Base-by-base conservation (phyloP, 2,797 vertebrate species). In the Enteromius viviparus region DNA sequence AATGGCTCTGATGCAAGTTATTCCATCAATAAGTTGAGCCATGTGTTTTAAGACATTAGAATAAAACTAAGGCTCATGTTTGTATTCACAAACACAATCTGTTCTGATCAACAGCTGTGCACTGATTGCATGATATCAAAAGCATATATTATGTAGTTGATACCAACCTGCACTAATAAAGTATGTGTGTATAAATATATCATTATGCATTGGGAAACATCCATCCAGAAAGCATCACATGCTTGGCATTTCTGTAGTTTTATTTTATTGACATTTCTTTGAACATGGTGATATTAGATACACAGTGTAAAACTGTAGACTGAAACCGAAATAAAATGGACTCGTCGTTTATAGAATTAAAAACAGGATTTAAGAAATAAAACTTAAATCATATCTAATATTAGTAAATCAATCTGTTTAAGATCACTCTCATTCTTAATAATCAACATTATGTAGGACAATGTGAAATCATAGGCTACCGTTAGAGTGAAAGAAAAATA, bases 211-310 rank as follows among this genome's bases (percentile, higher is more conserved):
- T 15, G 29, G 51, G 19, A 60, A 75, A 64, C 42, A 42, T 72
- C 6, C 42, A 64, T 65, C 23, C 55, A 77, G 37, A 45, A 80
- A 55, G 15, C 55, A 84, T 55, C 55, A 51, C 53, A 68, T 58
- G 12, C 60, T 76, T 47, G 47, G 60, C 75, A 78, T 81, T 79
- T 55, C 37, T 69, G 64, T 68, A 68, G 74, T 78, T 81, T 87
- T 79, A 86, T 92, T 95, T 95, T 94, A 94, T 95, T 95, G 91
- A 93, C 90, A 90, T 91, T 91, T 93, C 84, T 87, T 91, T 85
- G 90, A 93, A 94, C 90, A 82, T 91, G 86, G 92, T 93, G 92
- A 90, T 90, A 88, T 89, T 90, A 91, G 89, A 89, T 92, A 93
- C 91, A 87, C 85, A 85, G 87, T 81, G 91, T 92, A 87, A 72